Percentiles rank a stretch among this genome's conserved stretches.
Evolutionary conservation across 2,888 invertebrate genomes (phyloP).

Genomic region (Torymus tubicola): DNA sequence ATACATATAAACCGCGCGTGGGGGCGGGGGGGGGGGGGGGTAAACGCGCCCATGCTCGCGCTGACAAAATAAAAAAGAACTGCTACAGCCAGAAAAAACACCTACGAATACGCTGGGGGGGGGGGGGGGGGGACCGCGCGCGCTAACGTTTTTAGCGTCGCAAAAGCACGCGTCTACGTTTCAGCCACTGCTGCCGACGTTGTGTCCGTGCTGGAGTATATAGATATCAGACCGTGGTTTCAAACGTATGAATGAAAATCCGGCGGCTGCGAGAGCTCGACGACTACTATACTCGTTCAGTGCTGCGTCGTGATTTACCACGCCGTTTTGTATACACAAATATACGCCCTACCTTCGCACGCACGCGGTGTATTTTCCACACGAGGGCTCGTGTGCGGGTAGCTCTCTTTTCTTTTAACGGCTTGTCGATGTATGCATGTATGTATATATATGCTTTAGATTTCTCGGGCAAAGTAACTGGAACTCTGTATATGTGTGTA

Average conservation of each 20-base stretch:
- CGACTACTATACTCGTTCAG: no score
- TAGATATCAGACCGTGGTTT: no score
- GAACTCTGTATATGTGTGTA: not conserved
- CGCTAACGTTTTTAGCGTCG: slow-evolving; percentile 9
- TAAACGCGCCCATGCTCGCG: no score
- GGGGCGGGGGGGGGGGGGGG: no score
- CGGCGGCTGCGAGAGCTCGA: no score
- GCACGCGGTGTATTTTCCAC: not conserved
- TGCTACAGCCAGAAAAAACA: not conserved
- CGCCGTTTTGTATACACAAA: no score
- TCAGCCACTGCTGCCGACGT: no score
- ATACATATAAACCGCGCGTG: not conserved
- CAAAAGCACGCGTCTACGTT: not conserved
- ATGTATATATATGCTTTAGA: not conserved
- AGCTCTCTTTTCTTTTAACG: slow-evolving; percentile 30
- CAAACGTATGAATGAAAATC: slow-evolving; percentile 22
- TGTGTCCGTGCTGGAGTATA: no score
- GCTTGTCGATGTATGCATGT: no score
- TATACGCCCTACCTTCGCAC: no score
- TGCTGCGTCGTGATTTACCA: no score
- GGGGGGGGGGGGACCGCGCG: no score
- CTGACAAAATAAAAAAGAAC: not conserved
- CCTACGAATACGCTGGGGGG: not conserved
- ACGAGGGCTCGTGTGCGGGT: not conserved
- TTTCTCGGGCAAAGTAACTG: slow-evolving; percentile 46